Evolutionary conservation across 2,888 invertebrate genomes (phyloP).

Genomic region (Drosophila anceps): DNA sequence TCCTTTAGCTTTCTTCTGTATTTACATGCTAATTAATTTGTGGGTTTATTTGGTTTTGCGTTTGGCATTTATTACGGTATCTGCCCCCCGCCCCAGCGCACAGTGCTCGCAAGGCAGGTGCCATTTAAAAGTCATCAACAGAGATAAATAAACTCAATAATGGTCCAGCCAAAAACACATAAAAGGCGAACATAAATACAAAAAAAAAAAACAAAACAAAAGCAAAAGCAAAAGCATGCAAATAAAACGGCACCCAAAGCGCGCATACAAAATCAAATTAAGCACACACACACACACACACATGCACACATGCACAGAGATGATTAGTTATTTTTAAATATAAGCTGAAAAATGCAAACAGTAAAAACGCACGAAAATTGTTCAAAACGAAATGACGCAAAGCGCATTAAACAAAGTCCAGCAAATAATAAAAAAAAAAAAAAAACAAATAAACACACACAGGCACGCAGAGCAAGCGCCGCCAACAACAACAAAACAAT

Average conservation of each 20-base stretch:
- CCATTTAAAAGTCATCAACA: slow-evolving; percentile 77
- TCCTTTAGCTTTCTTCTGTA: slow-evolving; percentile 4
- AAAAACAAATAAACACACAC: slow-evolving; percentile 7
- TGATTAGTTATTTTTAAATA: slow-evolving; percentile 73
- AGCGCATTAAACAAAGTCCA: slow-evolving; percentile 73
- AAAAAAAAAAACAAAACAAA: slow-evolving; percentile 1
- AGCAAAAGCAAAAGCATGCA: slow-evolving; percentile 54
- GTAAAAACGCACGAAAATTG: slow-evolving; percentile 54
- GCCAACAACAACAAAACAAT: slow-evolving; percentile 33
- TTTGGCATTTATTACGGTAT: slow-evolving; percentile 43
- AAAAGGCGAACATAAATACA: slow-evolving; percentile 36
- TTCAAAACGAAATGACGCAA: slow-evolving; percentile 74
- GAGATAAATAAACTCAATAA: slow-evolving; percentile 77
- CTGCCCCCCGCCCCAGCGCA: neutral
- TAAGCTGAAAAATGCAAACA: slow-evolving; percentile 62
- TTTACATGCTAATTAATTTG: slow-evolving; percentile 14
- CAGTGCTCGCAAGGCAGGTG: slow-evolving; percentile 49
- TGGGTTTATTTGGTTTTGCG: slow-evolving; percentile 31
- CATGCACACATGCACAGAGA: slow-evolving; percentile 4
- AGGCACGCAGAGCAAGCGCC: slow-evolving; percentile 42
- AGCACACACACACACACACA: slow-evolving; percentile 14
- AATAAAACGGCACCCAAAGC: slow-evolving; percentile 59
- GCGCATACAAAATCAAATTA: slow-evolving; percentile 35
- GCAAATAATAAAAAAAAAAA: slow-evolving; percentile 20
- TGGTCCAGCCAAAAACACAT: slow-evolving; percentile 53